Base-by-base conservation (phyloP, 2,797 vertebrate genomes). In the Orientallactaga sibirica region DNA sequence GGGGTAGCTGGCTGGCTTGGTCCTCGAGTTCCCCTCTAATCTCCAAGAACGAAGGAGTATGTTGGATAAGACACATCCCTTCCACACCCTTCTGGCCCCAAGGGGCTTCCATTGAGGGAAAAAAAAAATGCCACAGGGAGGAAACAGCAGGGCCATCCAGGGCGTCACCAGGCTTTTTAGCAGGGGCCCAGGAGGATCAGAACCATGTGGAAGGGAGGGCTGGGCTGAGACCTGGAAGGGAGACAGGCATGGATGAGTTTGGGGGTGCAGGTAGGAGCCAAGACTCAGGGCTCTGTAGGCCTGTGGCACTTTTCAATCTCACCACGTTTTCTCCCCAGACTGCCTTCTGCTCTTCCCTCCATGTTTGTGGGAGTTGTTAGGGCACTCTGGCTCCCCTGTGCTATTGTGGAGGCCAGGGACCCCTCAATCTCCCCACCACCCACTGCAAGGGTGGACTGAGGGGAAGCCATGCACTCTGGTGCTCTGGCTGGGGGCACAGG, bases 151-250 rank as follows among this genome's bases (percentile, higher is more conserved):
- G 76, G 37, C 74, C 86, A 62, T 64, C 89, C 1, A 5, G 71
- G 73, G 6, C 8, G 12, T 86, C 78, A 0, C 4, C 1, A 12
- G 74, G 85, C 73, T 16, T 61, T 29, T 48, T 48, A 41, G 74
- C 75, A 67, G 81, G 58, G 29, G 4, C 25, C 61, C 61, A 29
- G 66, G 77, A 73, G 12, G 76, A 64, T 85, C 91, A 74, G 64
- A 88, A 48, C 15, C 89, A 6, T 52, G 75, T 27, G 66, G 77
- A 16, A n/a, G 80, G 14, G 77, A 93, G 84, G 33, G 27, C 29
- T 16, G 27, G 20, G 76, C 16, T 16, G 52, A 67, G 19, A 43
- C 96, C 96, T 97, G 67, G 70, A 92, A 94, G 86, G 92, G 7
- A 95, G 78, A 93, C 5, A 67, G 55, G 19, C 5, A 20, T 22